Percentiles rank a stretch among this genome's conserved stretches.
These are phyloP conservation scores for Apis laboriosa DNA, from an alignment of 1,140 invertebrate genomes.

Conservation along the genomic window DNA sequence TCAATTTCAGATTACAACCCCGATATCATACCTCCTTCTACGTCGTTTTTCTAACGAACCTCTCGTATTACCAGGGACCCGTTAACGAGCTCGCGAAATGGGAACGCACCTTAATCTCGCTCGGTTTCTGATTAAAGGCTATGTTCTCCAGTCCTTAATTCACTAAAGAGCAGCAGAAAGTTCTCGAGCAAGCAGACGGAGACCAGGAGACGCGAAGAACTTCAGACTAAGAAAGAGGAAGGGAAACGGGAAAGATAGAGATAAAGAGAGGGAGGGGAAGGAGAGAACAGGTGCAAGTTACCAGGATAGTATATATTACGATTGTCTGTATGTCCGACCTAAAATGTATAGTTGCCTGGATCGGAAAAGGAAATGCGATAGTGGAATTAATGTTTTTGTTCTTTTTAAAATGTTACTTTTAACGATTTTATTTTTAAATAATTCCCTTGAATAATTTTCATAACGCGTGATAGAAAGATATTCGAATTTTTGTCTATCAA, in stretches of 20 bases:
- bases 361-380: neutral
- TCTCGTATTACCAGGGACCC: constrained; percentile 29
- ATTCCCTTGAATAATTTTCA: too few relatives aligned
- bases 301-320: constrained; percentile 14
- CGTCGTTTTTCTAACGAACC: constrained; percentile 50
- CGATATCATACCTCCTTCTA: constrained; percentile 23
- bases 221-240: constrained; percentile 7
- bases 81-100: constrained; percentile 52
- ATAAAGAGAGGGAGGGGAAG: too few relatives aligned
- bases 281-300: constrained; percentile 41
- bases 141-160: constrained; percentile 46
- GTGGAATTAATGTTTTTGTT: neutral
- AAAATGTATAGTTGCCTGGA: constrained; percentile 11
- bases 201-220: constrained; percentile 31
- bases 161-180: constrained; percentile 47
- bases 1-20: constrained; percentile 43
- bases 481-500: too few relatives aligned
- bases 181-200: constrained; percentile 33
- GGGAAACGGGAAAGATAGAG: neutral
- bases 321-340: neutral
- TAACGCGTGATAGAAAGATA: too few relatives aligned
- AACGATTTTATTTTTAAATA: neutral
- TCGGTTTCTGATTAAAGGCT: constrained; percentile 56
- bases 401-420: neutral
- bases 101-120: constrained; percentile 52